A percentile compares a stretch with the other conserved stretches of the same genome.
These are phyloP conservation scores for Darevskia mixta DNA, from an alignment of 2,797 vertebrate genomes.

Conservation along the genomic window DNA sequence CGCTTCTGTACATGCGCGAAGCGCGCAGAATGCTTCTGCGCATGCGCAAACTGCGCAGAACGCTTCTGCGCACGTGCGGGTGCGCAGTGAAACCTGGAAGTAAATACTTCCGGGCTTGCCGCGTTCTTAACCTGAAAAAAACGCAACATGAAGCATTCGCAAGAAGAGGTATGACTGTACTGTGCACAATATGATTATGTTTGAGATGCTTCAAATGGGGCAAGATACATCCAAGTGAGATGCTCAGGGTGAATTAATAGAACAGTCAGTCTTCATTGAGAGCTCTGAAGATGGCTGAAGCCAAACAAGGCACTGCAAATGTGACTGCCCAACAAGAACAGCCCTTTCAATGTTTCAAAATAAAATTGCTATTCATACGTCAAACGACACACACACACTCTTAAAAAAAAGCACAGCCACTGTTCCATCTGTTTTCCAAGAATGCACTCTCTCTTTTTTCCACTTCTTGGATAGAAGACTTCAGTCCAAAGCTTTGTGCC, in stretches of 20 bases:
- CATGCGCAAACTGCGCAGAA: too few relatives aligned
- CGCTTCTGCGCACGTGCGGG: too few relatives aligned
- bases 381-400: background rate
- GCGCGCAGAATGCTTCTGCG: too few relatives aligned
- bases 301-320: background rate
- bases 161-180: too few relatives aligned
- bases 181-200: background rate
- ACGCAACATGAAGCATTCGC: too few relatives aligned
- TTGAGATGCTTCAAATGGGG: background rate
- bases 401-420: background rate
- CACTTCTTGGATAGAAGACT: background rate
- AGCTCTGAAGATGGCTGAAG: constrained; percentile 17
- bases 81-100: too few relatives aligned
- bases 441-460: background rate
- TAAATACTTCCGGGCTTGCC: too few relatives aligned
- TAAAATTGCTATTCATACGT: background rate
- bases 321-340: fast-evolving
- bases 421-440: constrained; percentile 33
- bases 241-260: background rate
- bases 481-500: constrained; percentile 28
- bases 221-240: background rate
- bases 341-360: background rate
- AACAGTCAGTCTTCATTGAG: background rate
- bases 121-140: too few relatives aligned
- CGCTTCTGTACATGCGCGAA: too few relatives aligned